These are phyloP conservation scores for Willowsia nigromaculata DNA, from an alignment of 2,888 invertebrate genomes.

Conservation along the genomic window DNA sequence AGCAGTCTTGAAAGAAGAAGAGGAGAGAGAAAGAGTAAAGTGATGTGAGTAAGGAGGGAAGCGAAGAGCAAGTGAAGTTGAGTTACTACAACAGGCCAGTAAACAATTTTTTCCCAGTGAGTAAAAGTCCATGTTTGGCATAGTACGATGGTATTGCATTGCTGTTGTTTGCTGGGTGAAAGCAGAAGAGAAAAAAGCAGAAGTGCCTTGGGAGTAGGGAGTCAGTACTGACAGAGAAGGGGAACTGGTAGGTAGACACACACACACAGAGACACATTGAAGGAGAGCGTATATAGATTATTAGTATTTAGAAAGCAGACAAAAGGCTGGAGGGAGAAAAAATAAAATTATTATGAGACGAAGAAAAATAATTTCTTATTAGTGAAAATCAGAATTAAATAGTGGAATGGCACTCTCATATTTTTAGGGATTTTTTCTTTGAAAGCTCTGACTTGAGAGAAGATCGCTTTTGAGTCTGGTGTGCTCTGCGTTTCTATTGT, in stretches of 20 bases:
- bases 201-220: slow-evolving; percentile 14
- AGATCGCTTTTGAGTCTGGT: no score
- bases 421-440: no score
- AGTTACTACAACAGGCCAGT: not conserved
- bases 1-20: no score
- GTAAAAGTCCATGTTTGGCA: not conserved
- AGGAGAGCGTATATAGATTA: no score
- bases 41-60: not conserved
- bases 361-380: no score
- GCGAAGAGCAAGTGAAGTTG: not conserved
- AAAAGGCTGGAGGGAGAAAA: no score
- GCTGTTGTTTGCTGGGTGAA: not conserved
- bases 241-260: not conserved
- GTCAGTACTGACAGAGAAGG: not conserved
- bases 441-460: no score
- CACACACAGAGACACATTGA: not conserved
- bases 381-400: not conserved
- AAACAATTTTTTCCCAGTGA: not conserved
- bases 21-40: no score
- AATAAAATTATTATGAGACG: no score
- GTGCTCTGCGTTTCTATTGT: no score
- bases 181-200: not conserved
- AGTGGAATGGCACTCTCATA: no score
- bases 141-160: not conserved
- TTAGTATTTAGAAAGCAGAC: no score